Conservation (phyloP, 2,888 invertebrate genomes). For the Pyrochroa serraticornis region DNA sequence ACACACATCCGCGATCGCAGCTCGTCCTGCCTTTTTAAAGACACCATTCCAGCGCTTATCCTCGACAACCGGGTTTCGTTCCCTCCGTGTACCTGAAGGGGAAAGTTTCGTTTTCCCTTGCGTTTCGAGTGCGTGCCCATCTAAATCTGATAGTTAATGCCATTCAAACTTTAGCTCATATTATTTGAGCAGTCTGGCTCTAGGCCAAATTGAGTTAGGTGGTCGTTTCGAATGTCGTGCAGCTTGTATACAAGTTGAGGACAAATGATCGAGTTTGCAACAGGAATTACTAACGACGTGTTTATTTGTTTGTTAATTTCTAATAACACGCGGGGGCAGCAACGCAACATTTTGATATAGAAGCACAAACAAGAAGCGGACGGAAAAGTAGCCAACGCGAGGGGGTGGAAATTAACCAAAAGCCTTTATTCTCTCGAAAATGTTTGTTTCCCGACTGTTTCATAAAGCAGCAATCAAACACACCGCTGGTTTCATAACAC, state of each 20-base stretch:
- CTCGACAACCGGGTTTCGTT: constrained; percentile 12
- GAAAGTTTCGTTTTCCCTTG: constrained; percentile 9
- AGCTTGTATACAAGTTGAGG: constrained; percentile 16
- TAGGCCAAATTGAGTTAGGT: constrained; percentile 24
- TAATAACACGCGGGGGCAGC: too few relatives aligned
- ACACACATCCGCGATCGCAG: not conserved
- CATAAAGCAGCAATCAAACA: too few relatives aligned
- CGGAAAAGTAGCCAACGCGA: too few relatives aligned
- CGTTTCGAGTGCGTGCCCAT: constrained; percentile 13
- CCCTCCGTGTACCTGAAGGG: constrained; percentile 10
- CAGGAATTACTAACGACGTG: constrained; percentile 14
- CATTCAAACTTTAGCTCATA: constrained; percentile 25
- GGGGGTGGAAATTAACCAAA: too few relatives aligned
- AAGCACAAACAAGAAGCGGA: too few relatives aligned
- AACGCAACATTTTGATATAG: too few relatives aligned
- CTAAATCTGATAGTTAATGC: constrained; percentile 21
- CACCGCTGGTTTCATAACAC: too few relatives aligned
- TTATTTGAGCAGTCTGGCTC: constrained; percentile 16
- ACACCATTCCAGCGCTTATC: constrained; percentile 15
- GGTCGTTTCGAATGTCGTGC: constrained; percentile 17
- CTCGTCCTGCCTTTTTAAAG: not conserved
- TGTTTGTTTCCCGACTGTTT: too few relatives aligned
- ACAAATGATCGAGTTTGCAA: constrained; percentile 22
- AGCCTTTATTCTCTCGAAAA: too few relatives aligned
- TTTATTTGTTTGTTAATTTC: constrained; percentile 10